Percentiles rank a stretch among this genome's conserved stretches.
These are phyloP conservation scores for Rhinoraja longicauda DNA, from an alignment of 2,797 vertebrate genomes.

Conservation along the genomic window DNA sequence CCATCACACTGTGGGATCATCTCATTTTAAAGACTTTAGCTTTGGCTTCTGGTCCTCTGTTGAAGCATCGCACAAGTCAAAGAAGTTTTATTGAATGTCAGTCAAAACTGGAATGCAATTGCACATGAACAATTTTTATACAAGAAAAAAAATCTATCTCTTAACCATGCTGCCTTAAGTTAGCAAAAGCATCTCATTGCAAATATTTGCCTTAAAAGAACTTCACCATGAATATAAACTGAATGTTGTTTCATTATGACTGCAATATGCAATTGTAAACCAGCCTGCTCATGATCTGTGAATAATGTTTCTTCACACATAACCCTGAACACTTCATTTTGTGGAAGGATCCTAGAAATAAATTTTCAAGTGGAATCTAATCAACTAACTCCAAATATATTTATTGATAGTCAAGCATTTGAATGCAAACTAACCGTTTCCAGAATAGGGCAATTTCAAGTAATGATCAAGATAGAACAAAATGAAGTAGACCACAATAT, in stretches of 20 bases:
- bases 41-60: background rate
- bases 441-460: background rate
- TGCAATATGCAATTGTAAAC: slow-evolving; percentile 21
- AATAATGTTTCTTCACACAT: background rate
- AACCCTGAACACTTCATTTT: background rate
- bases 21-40: slow-evolving; percentile 1
- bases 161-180: slow-evolving; percentile 86
- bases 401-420: background rate
- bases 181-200: slow-evolving; percentile 77
- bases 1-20: slow-evolving; percentile 34
- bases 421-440: background rate
- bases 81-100: background rate
- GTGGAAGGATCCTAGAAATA: background rate
- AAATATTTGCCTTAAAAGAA: slow-evolving; percentile 80
- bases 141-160: slow-evolving; percentile 35
- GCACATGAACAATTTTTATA: slow-evolving; percentile 20
- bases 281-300: background rate
- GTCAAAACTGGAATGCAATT: slow-evolving; percentile 22
- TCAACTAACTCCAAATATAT: background rate
- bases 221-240: background rate
- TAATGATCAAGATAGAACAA: background rate
- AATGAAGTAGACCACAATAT: background rate
- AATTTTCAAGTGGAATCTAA: background rate
- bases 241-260: slow-evolving; percentile 16
- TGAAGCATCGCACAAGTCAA: background rate